Base-by-base conservation (phyloP, 1,140 invertebrate species). In the Drosophila kurseongensis region DNA sequence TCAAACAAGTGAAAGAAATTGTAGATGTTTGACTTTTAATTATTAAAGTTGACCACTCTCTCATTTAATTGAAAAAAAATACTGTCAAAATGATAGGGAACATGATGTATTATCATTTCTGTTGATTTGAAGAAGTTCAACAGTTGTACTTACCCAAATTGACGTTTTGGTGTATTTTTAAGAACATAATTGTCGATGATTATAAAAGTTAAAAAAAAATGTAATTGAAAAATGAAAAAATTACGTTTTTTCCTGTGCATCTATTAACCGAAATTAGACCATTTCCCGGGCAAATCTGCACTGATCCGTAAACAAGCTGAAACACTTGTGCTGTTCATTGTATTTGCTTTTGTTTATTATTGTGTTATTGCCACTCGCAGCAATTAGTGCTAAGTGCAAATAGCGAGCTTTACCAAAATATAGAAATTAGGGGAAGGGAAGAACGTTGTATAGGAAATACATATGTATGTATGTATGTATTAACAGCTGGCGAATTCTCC, bases 301-400 rank as follows among this genome's bases (percentile, higher is more conserved):
- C 18, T 44, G 45, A 67, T 29, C 65, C 45, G 38, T 67, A 65
- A 65, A 67, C 44, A 63, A 18, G 38, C 10, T 2, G 12, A 38
- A 55, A 45, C 62, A 68, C 36, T 18, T 56, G 57, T 48, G n/a
- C 27, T n/a, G 10, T 13, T 16, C 18, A 12, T 38, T 38, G 48
- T 35, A 32, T 57, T 62, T 51, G 48, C 40, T 54, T 56, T 71
- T 57, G 63, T 45, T 35, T 45, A 68, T 42, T 14, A 40, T 41
- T 65, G 60, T 65, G 44, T 51, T 65, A 23, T 62, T 66, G 59
- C 32, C 29, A 32, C 60, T 41, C 35, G 35, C 44, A 50, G 60
- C 63, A 66, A 67, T 67, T 67, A 67, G 63, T 50, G 40, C 40
- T 29, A 63, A 60, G 38, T 65, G 14, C 41, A 63, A 23, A 45